Evolutionary conservation across 2,113 vertebrate species (phyloP).

Genomic region (Stegostoma tigrinum): DNA sequence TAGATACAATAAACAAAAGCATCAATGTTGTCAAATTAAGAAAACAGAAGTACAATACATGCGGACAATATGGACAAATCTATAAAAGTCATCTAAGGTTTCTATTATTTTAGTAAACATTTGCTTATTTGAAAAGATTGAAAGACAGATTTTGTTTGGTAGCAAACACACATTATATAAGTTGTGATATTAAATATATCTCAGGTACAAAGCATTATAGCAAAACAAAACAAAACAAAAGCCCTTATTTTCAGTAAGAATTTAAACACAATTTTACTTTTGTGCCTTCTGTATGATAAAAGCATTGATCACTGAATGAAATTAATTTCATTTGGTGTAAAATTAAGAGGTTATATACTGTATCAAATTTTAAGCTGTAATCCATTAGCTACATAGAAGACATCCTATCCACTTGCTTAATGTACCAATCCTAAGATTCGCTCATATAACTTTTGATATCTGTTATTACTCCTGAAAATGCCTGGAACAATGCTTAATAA

Average conservation of each 20-base stretch:
- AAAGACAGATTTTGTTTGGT: constrained; percentile 46
- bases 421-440: neutral
- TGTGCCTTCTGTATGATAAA: constrained; percentile 34
- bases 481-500: constrained; percentile 3
- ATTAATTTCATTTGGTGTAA: constrained; percentile 29
- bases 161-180: constrained; percentile 65
- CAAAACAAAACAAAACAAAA: constrained; percentile 36
- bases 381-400: neutral
- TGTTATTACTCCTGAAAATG: neutral
- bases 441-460: neutral
- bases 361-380: constrained; percentile 4
- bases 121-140: constrained; percentile 33
- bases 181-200: constrained; percentile 32
- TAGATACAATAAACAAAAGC: constrained; percentile 67
- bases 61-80: constrained; percentile 73
- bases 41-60: constrained; percentile 74
- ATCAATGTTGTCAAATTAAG: constrained; percentile 72
- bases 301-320: constrained; percentile 25
- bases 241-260: constrained; percentile 37
- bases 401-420: neutral
- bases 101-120: constrained; percentile 4
- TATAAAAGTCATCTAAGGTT: constrained; percentile 51
- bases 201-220: constrained; percentile 42
- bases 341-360: constrained; percentile 17
- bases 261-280: constrained; percentile 35